Base-by-base conservation (phyloP, 2,888 invertebrate species). In the Arge pagana region DNA sequence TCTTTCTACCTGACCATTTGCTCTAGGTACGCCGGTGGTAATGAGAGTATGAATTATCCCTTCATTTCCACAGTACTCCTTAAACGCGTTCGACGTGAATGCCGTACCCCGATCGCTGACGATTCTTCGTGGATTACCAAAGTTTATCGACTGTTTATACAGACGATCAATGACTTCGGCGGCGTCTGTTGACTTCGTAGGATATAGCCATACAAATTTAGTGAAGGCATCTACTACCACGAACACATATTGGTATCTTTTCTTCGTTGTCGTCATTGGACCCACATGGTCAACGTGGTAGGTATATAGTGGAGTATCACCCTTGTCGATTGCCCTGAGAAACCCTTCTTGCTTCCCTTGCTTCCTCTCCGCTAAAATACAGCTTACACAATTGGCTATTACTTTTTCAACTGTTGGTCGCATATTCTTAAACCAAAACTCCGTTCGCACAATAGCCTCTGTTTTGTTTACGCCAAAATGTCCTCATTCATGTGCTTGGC, bases 281-380 rank as follows among this genome's bases (percentile, higher is more conserved):
- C 70, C 72, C 1, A 76, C 24, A 35, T 71, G 73, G 39, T 74
- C 73, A 4, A 66, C 36, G 31, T 70, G 67, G 7, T 61, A 64
- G 0, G 66, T 70, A 4, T 58, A 18, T 3, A 71, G 35, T 8
- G 70, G 69, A 3, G 28, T 30, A 3, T 58, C 60, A n/a, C 54
- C 64, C 30, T 73, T 71, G 7, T 63, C 56, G 3, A 73, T 64
- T 0, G 61, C 57, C 30, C 64, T 41, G 24, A 71, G 51, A 3
- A 59, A 59, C 13, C 70, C 68, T 59, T 71, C 68, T 23, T 60
- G 55, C 42, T 68, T 72, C 1, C 67, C 72, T 2, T 18, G 42
- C 35, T 72, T 52, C 28, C 43, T 52, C 11, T 55, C 42, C n/a
- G 24, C 26, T 11, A 55, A 33, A 28, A 57, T 52, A 37, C 57